Evolutionary conservation across 1,140 invertebrate genomes (phyloP), one percentile per base, ranked within the genome.

Genomic region (Eciton burchellii): DNA sequence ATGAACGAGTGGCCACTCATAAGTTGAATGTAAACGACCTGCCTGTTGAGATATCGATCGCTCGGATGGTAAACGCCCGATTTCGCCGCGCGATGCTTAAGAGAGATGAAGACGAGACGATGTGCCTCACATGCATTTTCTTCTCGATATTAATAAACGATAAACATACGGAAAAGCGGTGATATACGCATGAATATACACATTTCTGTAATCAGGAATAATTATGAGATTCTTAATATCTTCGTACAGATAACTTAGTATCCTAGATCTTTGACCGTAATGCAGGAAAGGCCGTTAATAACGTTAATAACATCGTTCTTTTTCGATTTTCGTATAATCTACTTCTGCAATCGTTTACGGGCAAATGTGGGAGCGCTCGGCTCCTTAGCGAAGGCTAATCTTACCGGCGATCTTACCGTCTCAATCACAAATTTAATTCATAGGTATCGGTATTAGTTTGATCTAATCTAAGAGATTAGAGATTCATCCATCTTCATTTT

Each of bases 11-110:
- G 63, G 59, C 68, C 79, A 89, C 83, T 89, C 76, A 76, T 84
- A 88, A 89, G 81, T 89, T 83, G 77, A 85, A 83, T 82, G 79
- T 86, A 89, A 90, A 89, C 74, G 81, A 88, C 76, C 57, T 72
- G 74, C 43, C 72, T 79, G 65, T 86, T 76, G 77, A 86, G 81
- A 86, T 88, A 88, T 88, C 73, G 86, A 88, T 89, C 45, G 47
- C 56, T 8, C 41, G 73, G 35, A 19, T 52, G 47, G 79, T 59
- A 65, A 49, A 24, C n/a, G 29, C 12, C 63, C 43, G 62, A 63
- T 35, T 35, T 70, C 59, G 6, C n/a, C 3, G 24, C 9, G 19
- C 52, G 29, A 85, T 65, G 59, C 41, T 81, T 52, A 57, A 19
- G 9, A 4, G 9, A 21, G 29, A 57, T 12, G 26, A 8, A 26